Evolutionary conservation across 2,113 vertebrate species (phyloP).

Genomic region (Andinoacara biseriatus): DNA sequence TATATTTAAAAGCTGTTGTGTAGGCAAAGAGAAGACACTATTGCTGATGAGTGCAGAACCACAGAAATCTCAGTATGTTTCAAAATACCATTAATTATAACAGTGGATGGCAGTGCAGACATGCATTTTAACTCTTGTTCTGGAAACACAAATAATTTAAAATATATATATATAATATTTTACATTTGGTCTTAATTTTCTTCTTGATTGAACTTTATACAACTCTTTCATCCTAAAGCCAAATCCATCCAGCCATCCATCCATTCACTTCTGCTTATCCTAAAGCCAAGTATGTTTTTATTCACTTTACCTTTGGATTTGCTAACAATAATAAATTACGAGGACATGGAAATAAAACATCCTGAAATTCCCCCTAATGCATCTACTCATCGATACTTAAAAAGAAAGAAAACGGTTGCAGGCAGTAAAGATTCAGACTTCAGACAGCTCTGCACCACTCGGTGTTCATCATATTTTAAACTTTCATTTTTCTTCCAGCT

Average conservation of each 20-base stretch:
- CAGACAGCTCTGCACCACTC: background rate
- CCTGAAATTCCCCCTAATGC: background rate
- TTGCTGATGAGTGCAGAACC: slow-evolving; percentile 12
- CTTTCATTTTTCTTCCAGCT: background rate
- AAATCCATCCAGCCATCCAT: background rate
- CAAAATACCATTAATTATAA: background rate
- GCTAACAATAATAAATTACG: background rate
- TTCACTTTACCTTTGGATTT: background rate
- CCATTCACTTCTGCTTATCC: background rate
- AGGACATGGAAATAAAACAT: background rate
- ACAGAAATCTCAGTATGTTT: slow-evolving; percentile 11
- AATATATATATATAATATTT: background rate
- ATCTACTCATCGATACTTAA: background rate
- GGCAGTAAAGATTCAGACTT: slow-evolving; percentile 4
- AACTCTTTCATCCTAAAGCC: background rate
- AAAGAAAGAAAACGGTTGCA: background rate
- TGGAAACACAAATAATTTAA: background rate
- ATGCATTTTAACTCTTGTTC: background rate
- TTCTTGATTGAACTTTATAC: background rate
- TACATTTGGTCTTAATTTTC: background rate
- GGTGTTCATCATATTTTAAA: background rate
- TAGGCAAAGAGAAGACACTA: slow-evolving; percentile 15
- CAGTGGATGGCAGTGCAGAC: background rate
- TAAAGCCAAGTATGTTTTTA: background rate
- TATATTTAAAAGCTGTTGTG: slow-evolving; percentile 20